These are phyloP conservation scores for Tupiocoris notatus DNA, from an alignment of 2,888 invertebrate species.

Conservation along the genomic window DNA sequence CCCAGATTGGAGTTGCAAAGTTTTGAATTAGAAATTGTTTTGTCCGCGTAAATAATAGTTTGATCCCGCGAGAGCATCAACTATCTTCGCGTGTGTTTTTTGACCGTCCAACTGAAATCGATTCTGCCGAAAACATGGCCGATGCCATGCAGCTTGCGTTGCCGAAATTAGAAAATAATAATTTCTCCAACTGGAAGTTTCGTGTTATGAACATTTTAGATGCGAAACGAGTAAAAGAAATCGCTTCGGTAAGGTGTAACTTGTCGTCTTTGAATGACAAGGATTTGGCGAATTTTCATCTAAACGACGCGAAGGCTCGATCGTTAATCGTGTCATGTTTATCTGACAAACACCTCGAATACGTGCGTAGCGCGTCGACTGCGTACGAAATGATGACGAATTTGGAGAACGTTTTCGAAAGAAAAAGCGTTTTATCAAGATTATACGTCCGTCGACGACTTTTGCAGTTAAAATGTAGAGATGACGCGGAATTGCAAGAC, in stretches of 20 bases:
- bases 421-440: constrained; percentile 8
- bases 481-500: background rate
- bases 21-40: background rate
- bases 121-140: too few species aligned
- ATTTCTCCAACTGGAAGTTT: background rate
- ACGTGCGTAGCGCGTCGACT: constrained; percentile 17
- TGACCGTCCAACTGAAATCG: too few species aligned
- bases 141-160: background rate
- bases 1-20: background rate
- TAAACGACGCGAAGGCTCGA: background rate
- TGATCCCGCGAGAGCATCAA: background rate
- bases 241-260: background rate
- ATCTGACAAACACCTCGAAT: constrained; percentile 34
- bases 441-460: background rate
- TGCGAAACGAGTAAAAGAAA: background rate
- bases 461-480: background rate
- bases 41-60: background rate
- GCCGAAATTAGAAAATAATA: background rate
- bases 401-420: constrained; percentile 34
- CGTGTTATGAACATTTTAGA: background rate
- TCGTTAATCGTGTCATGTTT: constrained; percentile 8
- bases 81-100: background rate
- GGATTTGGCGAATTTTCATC: background rate
- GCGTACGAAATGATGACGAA: constrained; percentile 13
- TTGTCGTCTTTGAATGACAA: background rate